phyloP scores from a whole-genome alignment of 2,888 invertebrate genomes.

The Xestoiulus laeticollis region DNA sequence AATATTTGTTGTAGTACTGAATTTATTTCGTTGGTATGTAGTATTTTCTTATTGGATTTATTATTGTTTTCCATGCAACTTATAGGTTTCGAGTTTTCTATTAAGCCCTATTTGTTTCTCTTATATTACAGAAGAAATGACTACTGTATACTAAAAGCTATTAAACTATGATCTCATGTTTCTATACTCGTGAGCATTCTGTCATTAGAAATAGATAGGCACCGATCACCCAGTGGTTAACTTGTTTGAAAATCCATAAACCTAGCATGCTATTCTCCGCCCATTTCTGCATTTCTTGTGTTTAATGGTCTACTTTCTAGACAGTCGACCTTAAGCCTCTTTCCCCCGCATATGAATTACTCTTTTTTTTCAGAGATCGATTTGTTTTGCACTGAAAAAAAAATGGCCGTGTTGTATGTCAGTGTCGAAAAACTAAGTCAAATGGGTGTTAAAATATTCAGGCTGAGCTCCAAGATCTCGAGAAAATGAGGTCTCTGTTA shows the following conservation, averaged over 20 bases:
- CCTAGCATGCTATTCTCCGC: not conserved
- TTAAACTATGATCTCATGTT: too few relatives aligned
- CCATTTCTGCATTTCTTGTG: not conserved
- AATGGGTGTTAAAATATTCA: conserved; percentile 16
- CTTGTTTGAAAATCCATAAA: not conserved
- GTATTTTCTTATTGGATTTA: too few relatives aligned
- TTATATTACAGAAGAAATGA: too few relatives aligned
- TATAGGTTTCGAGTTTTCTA: too few relatives aligned
- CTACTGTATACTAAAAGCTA: too few relatives aligned
- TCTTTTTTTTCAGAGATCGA: conserved; percentile 13
- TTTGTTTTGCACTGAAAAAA: not conserved
- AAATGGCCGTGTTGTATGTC: not conserved
- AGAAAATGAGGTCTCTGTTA: conserved; percentile 15
- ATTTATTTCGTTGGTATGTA: too few relatives aligned
- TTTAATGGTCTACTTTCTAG: not conserved
- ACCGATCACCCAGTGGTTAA: not conserved
- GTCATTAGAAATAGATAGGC: too few relatives aligned
- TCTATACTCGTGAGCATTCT: too few relatives aligned
- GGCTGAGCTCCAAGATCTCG: not conserved
- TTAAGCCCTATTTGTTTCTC: too few relatives aligned
- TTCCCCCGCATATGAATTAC: conserved; percentile 13
- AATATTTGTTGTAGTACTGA: too few relatives aligned
- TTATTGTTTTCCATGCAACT: too few relatives aligned
- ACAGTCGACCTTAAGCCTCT: not conserved
- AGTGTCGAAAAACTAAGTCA: conserved; percentile 14